Evolutionary conservation across 2,113 vertebrate species (phyloP), one percentile per base, ranked within the genome.

Genomic region (Oenanthe oenanthe): DNA sequence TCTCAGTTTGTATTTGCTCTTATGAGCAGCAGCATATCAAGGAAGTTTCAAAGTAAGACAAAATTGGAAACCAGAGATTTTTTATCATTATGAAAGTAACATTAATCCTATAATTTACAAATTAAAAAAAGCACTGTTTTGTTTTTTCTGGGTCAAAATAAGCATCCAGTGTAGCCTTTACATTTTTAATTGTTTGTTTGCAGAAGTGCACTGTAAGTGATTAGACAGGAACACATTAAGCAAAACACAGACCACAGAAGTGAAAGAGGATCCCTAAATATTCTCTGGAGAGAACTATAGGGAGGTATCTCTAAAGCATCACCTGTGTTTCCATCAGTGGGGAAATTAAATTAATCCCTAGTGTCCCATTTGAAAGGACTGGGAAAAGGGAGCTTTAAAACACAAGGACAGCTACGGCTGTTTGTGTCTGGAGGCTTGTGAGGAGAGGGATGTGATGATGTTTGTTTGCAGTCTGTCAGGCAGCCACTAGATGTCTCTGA

Each of bases 401-500:
- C 0, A 1, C 1, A 7, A 31, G 32, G 28, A 15, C 8, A 51
- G 32, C 17, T 34, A 8, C 3, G 9, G 18, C 19, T 77, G 48
- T 80, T 73, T 26, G 7, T 43, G 7, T 14, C 32, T 29, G 38
- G 32, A 60, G 24, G 7, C 11, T 45, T 17, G 48, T 2, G n/a
- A 14, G 2, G 25, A 40, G 54, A 60, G 10, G 17, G 25, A 26
- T 68, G 36, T 6, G 36, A 6, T 2, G 45, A 53, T 18, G 40
- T 78, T 91, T 89, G 62, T 81, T 77, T 95, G 96, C 93, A 95
- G 60, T 95, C 75, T 92, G 10, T 65, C 66, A 66, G 73, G 66
- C 61, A 82, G 58, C 95, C 96, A 94, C 96, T 96, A 96, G 96
- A 96, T 95, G 94, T 96, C 95, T 91, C 95, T 73, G 87, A 96